These are phyloP conservation scores for Calcarius ornatus DNA, from an alignment of 2,113 vertebrate species.

Conservation along the genomic window DNA sequence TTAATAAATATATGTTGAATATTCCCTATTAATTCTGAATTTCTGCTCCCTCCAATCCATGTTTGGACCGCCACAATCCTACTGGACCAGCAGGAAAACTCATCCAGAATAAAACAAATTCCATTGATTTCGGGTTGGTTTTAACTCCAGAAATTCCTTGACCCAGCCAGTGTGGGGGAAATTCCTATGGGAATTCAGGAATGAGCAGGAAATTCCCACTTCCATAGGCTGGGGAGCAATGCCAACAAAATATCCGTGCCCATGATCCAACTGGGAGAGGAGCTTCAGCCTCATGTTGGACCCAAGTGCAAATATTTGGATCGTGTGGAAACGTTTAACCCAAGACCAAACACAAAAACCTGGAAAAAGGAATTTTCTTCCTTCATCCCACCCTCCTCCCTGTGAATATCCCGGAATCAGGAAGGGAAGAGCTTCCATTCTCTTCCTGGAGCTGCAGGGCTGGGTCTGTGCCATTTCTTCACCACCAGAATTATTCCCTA, in stretches of 20 bases:
- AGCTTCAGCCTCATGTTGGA: background rate
- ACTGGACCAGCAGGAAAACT: background rate
- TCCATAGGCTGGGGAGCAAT: background rate
- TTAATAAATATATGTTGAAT: background rate
- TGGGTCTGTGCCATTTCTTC: background rate
- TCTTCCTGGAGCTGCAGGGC: background rate
- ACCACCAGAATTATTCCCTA: accelerated
- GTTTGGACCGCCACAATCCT: background rate
- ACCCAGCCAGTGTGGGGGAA: accelerated
- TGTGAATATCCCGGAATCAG: background rate
- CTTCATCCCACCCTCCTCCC: background rate
- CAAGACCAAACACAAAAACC: background rate
- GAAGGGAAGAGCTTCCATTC: background rate
- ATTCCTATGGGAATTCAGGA: background rate
- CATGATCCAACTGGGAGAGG: background rate
- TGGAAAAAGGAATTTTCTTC: background rate
- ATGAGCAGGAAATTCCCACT: background rate
- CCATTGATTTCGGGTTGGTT: background rate
- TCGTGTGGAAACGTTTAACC: background rate
- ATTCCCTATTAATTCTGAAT: background rate
- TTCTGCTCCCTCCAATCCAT: background rate
- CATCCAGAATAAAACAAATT: background rate
- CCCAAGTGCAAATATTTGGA: background rate
- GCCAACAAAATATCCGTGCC: accelerated
- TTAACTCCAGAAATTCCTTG: background rate